Conservation (phyloP, 1,140 invertebrate genomes). For the Drosophila ambigua region DNA sequence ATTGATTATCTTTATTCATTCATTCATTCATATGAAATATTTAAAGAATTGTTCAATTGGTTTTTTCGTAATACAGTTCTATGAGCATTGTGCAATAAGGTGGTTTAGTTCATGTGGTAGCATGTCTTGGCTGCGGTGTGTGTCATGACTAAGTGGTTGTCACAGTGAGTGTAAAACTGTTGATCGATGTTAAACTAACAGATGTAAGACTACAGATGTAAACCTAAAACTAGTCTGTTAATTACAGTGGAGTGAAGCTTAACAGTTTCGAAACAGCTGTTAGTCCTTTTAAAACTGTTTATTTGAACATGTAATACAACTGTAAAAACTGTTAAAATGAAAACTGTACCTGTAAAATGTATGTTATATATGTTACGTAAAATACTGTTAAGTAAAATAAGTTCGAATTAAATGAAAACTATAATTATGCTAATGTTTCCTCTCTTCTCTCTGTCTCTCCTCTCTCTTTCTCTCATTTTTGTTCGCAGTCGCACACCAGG, state of each 20-base stretch:
- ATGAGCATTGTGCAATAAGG: neutral
- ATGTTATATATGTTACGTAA: conserved; percentile 5
- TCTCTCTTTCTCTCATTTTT: conserved; percentile 8
- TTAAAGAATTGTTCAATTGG: neutral
- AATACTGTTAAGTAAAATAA: neutral
- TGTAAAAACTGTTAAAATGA: neutral
- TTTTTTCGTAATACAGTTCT: conserved; percentile 1
- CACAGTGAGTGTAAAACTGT: conserved; percentile 6
- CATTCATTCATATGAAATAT: neutral
- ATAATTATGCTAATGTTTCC: conserved; percentile 3
- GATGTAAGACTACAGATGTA: too few species aligned
- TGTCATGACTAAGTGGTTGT: conserved; percentile 17
- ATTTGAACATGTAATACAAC: neutral
- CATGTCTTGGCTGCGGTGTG: conserved; percentile 11
- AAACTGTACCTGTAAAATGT: too few species aligned
- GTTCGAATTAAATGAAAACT: neutral
- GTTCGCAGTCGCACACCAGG: conserved; percentile 91
- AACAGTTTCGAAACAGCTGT: too few species aligned
- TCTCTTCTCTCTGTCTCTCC: conserved; percentile 17
- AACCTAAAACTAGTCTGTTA: neutral
- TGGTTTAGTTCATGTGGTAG: conserved; percentile 32
- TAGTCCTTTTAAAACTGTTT: too few species aligned
- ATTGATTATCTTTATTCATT: too few species aligned
- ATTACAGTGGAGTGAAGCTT: too few species aligned
- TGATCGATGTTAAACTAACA: too few species aligned